Evolutionary conservation across 2,888 invertebrate species (phyloP).

Genomic region (Apantesis nais): DNA sequence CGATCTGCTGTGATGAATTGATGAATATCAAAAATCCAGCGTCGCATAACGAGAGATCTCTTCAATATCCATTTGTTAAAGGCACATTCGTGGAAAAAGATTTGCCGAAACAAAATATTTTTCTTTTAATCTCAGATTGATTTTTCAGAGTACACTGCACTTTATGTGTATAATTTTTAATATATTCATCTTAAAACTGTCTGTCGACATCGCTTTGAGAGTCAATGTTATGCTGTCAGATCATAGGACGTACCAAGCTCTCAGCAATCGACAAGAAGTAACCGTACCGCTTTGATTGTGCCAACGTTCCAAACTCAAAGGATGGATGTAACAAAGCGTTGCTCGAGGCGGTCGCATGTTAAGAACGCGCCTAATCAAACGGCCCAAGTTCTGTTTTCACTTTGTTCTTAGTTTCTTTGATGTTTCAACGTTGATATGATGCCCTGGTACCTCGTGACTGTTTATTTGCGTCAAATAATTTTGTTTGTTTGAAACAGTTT

Average conservation of each 20-base stretch:
- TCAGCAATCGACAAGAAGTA: conserved; percentile 73
- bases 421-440: conserved; percentile 71
- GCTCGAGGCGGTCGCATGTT: conserved; percentile 70
- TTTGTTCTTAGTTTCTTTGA: conserved; percentile 82
- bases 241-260: conserved; percentile 55
- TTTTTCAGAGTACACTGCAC: neutral
- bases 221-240: conserved; percentile 36
- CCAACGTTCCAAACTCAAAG: conserved; percentile 64
- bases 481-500: conserved; percentile 32
- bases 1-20: neutral
- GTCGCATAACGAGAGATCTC: neutral
- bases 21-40: neutral
- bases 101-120: neutral
- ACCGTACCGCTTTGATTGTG: conserved; percentile 56
- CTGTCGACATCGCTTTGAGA: conserved; percentile 37
- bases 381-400: conserved; percentile 74
- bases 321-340: conserved; percentile 73
- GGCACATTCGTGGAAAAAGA: neutral
- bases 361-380: conserved; percentile 83
- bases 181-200: conserved; percentile 28
- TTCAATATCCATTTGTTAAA: neutral
- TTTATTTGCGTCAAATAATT: conserved; percentile 46
- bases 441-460: conserved; percentile 65
- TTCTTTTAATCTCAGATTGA: neutral
- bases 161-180: neutral